A percentile compares a stretch with the other conserved stretches of the same genome.
Conservation (phyloP, 2,113 vertebrate species). For the Irena cyanogastra region DNA sequence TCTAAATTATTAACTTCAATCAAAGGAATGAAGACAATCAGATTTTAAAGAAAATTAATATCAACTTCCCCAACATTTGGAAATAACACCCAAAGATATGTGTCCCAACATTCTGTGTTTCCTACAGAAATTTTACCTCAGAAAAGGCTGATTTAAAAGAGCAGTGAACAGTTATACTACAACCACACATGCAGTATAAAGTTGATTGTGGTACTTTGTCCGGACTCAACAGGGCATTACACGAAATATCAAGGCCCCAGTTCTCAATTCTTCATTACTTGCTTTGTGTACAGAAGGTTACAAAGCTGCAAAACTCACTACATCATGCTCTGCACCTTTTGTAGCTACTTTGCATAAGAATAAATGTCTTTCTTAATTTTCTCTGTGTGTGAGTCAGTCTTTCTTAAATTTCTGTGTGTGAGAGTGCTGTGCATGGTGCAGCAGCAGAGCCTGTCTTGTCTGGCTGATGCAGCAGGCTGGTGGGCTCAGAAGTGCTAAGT, state of each 20-base stretch:
- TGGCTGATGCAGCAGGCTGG: neutral
- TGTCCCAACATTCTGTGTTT: neutral
- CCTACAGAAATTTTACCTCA: neutral
- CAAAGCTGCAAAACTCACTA: neutral
- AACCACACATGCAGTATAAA: neutral
- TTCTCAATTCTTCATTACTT: neutral
- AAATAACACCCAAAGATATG: neutral
- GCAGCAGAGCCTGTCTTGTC: neutral
- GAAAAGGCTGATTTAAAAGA: neutral
- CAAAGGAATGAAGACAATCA: neutral
- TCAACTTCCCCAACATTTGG: neutral
- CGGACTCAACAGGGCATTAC: neutral
- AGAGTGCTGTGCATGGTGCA: neutral
- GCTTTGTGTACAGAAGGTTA: neutral
- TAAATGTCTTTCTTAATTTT: neutral
- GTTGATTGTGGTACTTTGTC: neutral
- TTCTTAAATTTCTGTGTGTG: neutral
- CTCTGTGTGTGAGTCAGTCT: neutral
- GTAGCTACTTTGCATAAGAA: neutral
- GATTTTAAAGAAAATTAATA: neutral
- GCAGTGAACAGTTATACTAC: neutral
- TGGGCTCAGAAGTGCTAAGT: neutral
- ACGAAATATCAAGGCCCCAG: neutral
- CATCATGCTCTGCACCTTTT: neutral
- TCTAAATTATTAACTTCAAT: neutral